Percentiles rank a stretch among this genome's conserved stretches.
Conservation (phyloP, 2,888 invertebrate species). For the Horisme vitalbata region DNA sequence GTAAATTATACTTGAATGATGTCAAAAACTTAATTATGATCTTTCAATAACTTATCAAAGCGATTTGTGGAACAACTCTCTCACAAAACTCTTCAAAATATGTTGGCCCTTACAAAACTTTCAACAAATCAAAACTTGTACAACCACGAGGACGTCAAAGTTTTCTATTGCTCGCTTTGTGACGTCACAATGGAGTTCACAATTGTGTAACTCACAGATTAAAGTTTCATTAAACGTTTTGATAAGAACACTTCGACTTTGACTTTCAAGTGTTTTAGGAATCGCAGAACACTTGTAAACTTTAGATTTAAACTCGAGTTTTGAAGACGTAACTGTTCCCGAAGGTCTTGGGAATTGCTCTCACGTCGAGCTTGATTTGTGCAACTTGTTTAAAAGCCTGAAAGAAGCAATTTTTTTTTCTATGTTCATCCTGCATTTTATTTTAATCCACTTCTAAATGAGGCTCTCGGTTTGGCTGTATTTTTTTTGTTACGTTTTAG, state of each 20-base stretch:
- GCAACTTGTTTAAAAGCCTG: not conserved
- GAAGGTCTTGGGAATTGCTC: not conserved
- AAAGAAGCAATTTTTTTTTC: too few relatives aligned
- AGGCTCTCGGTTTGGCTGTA: too few relatives aligned
- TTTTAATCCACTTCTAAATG: too few relatives aligned
- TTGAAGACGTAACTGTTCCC: constrained; percentile 5
- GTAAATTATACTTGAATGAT: too few relatives aligned
- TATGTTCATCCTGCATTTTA: too few relatives aligned
- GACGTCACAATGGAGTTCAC: constrained; percentile 51
- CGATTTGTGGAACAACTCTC: too few relatives aligned
- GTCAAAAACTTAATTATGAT: not conserved
- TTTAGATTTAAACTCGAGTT: constrained; percentile 8
- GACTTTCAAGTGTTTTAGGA: constrained; percentile 23
- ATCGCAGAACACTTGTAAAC: constrained; percentile 14
- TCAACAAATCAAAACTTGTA: constrained; percentile 42
- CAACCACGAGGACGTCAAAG: constrained; percentile 49
- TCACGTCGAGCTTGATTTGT: constrained; percentile 1
- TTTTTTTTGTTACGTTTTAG: too few relatives aligned
- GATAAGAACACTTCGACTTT: constrained; percentile 29
- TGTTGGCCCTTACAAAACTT: constrained; percentile 34
- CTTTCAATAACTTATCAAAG: too few relatives aligned
- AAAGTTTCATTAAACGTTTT: constrained; percentile 37
- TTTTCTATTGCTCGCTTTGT: constrained; percentile 56
- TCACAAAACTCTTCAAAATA: constrained; percentile 10
- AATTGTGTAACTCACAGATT: constrained; percentile 51